Evolutionary conservation across 2,888 invertebrate genomes (phyloP), one percentile per base, ranked within the genome.

Genomic region (Clepsis dumicolana): DNA sequence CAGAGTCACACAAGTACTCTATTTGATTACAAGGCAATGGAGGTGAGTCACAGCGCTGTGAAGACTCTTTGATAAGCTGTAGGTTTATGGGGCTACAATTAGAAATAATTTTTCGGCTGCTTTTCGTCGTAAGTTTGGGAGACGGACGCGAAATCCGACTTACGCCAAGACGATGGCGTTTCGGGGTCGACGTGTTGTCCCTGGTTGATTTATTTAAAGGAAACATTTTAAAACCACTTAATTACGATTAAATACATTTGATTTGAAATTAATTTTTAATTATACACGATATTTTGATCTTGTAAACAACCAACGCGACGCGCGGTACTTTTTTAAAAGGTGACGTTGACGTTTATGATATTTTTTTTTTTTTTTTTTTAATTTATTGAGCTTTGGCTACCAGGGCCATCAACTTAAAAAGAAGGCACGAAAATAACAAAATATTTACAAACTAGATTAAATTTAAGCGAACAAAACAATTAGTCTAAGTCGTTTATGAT

Each of bases 21-120:
- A 88, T 82, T 84, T 93, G 93, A 79, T 93, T 93, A 48, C 90
- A 91, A 4, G 93, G 93, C 69, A 93, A 77, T 56, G 86, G 85
- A 0, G 90, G 89, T 18, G 92, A 93, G 53, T 90, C 90, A 74
- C 87, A 84, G 70, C 80, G 81, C 10, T 79, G 77, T 35, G 72
- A 4, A 0, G 44, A 16, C 38, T 66, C 35, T 35, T 62, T 35
- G 4, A 41, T 21, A 41, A 62, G 68, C 66, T 78, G 77, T 18
- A 75, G 68, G 59, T 70, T 79, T 7, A 83, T 79, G 61, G 88
- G 84, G 41, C 84, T 85, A 64, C 74, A 80, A 48, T 75, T 74
- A 57, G 71, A 62, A 24, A 71, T 56, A 27, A 76, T 74, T 66
- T 73, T 74, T 32, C 8, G 41, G 44, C 44, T 69, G 56, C 48